Base-by-base conservation (phyloP, 2,797 vertebrate genomes). In the Mastacembelus armatus region DNA sequence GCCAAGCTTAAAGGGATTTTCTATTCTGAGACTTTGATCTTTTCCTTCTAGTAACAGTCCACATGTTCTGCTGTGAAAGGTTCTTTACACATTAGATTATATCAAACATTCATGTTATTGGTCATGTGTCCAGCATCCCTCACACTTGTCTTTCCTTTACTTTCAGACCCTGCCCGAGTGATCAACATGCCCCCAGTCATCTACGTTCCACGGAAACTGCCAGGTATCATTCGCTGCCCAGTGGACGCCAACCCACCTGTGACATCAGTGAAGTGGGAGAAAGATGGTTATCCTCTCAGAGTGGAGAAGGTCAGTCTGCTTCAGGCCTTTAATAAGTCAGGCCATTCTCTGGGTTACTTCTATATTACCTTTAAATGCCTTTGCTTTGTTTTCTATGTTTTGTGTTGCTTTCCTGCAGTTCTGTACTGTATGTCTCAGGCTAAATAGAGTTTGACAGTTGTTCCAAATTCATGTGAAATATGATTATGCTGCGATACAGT, bases 131-230 rank as follows among this genome's bases (percentile, higher is more conserved):
- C 14, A 7, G 16, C 4, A 6, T 49, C 7, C 2, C 14, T 52
- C 4, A 47, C 15, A 2, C 12, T 7, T 16, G 50, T 47, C 44
- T 29, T 14, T 24, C 2, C 3, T 78, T 57, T n/a, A 4, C 14
- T 16, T 62, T 2, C 81, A 99, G 98, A 98, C 88, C 97, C 98
- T 61, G 98, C 98, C 88, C 96, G 97, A 1, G 98, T 99, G 91
- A 94, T 99, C 83, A 99, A 98, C 91, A 99, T 99, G 98, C 98
- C 98, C 66, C 93, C 98, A 0, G 88, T 99, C 84, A 98, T 99
- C 87, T 99, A 99, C 0, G 95, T 98, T 80, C 97, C 98, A 54
- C 95, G 97, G 74, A 98, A 97, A 89, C 96, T 99, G 90, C 97
- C 98, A 1, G 97, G 97, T 85, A 96, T 96, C 78, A 98, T 99